These are phyloP conservation scores for Chouioia cunea DNA, from an alignment of 2,888 invertebrate species.

Conservation along the genomic window DNA sequence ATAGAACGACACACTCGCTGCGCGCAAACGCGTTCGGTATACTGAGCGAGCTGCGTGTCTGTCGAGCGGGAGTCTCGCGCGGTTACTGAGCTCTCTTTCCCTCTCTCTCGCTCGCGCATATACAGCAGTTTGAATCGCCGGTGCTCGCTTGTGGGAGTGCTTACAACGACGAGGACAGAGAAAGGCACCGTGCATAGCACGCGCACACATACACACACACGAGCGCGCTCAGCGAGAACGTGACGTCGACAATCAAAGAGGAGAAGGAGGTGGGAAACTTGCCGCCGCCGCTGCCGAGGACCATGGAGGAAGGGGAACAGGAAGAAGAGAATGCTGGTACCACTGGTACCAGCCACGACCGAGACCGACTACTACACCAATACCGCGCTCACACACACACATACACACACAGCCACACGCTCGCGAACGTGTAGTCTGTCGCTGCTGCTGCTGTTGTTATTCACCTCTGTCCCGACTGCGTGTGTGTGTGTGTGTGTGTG, in stretches of 20 bases:
- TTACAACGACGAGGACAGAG: neutral
- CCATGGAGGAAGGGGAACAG: conserved; percentile 52
- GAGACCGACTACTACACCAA: conserved; percentile 51
- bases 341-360: conserved; percentile 65
- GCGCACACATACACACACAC: neutral
- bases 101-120: conserved; percentile 4
- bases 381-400: conserved; percentile 5
- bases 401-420: too few species aligned
- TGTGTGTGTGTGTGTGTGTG: too few species aligned
- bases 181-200: neutral
- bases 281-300: too few species aligned
- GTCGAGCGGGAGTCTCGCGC: neutral
- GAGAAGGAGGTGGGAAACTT: conserved; percentile 50
- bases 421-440: too few species aligned
- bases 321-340: conserved; percentile 61
- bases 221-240: neutral
- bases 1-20: too few species aligned
- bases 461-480: too few species aligned
- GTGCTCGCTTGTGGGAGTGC: neutral
- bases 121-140: neutral
- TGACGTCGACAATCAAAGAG: conserved; percentile 31
- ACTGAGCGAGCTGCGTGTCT: neutral
- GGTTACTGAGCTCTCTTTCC: neutral
- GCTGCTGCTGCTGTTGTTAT: too few species aligned
- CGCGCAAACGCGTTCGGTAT: too few species aligned